A percentile compares a stretch with the other conserved stretches of the same genome.
Conservation (phyloP, 2,888 invertebrate genomes). For the Terebella lapidaria region DNA sequence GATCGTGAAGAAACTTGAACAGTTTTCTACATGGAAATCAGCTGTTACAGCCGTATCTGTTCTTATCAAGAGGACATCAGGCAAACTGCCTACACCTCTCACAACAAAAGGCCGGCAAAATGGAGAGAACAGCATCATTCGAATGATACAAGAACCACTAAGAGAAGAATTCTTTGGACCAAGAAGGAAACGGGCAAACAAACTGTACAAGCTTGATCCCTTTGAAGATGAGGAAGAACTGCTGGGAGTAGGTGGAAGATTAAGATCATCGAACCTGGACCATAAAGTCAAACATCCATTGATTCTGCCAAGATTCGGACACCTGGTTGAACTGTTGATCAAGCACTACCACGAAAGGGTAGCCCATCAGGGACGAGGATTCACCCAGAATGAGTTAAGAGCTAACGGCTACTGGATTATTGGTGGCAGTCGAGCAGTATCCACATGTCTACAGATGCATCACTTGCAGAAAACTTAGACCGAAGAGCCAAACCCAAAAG, state of each 20-base stretch:
- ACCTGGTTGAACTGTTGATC: slow-evolving; percentile 10
- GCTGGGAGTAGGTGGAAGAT: slow-evolving; percentile 4
- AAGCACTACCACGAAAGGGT: background rate
- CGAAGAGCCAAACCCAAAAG: slow-evolving; percentile 27
- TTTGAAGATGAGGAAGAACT: slow-evolving; percentile 3
- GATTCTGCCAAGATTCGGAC: background rate
- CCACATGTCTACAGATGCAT: slow-evolving; percentile 30
- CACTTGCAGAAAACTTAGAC: slow-evolving; percentile 32
- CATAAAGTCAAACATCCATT: slow-evolving; percentile 3
- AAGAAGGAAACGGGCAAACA: background rate
- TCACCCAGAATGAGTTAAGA: slow-evolving; percentile 23
- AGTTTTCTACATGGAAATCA: background rate
- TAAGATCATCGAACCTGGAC: background rate
- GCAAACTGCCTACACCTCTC: no score
- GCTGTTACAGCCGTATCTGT: slow-evolving; percentile 1
- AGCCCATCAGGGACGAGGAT: slow-evolving; percentile 26
- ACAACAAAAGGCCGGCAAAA: no score
- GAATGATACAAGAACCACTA: background rate
- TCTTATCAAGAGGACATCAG: no score
- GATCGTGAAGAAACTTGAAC: background rate
- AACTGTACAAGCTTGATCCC: background rate
- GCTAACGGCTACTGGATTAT: slow-evolving; percentile 21
- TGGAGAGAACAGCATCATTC: background rate
- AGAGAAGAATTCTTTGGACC: background rate
- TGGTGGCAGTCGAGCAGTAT: no score